A percentile compares a stretch with the other conserved stretches of the same genome.
These are phyloP conservation scores for Mongoloraphidia duomilia DNA, from an alignment of 2,888 invertebrate genomes.

Conservation along the genomic window DNA sequence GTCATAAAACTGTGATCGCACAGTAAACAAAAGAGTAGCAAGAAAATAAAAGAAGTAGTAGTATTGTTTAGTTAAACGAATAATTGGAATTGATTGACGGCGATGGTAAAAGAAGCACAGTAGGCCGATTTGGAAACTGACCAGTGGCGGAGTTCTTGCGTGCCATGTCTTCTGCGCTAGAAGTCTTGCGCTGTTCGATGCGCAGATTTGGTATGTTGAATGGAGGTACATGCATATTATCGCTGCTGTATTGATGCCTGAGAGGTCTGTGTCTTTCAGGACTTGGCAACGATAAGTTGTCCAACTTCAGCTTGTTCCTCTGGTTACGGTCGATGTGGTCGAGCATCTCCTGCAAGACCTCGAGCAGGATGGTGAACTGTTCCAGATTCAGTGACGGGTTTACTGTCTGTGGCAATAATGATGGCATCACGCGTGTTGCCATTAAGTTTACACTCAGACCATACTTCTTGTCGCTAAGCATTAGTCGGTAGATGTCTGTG, in stretches of 20 bases:
- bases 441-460: conserved; percentile 80
- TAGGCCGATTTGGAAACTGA: conserved; percentile 20
- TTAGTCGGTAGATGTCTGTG: conserved; percentile 80
- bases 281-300: conserved; percentile 58
- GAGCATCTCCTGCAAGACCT: conserved; percentile 85
- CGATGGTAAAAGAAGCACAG: background rate
- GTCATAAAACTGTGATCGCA: too few relatives aligned
- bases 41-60: too few relatives aligned
- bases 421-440: conserved; percentile 88
- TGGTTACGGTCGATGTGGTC: conserved; percentile 79
- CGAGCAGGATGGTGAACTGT: conserved; percentile 63
- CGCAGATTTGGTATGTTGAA: conserved; percentile 81
- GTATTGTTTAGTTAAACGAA: too few relatives aligned
- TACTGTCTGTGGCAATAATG: conserved; percentile 80
- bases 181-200: conserved; percentile 76
- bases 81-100: conserved; percentile 1
- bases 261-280: conserved; percentile 62
- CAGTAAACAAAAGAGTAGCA: too few relatives aligned
- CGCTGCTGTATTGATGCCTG: conserved; percentile 71
- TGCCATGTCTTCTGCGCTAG: conserved; percentile 84
- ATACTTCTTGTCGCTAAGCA: conserved; percentile 81
- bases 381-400: conserved; percentile 74
- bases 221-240: conserved; percentile 70
- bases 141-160: conserved; percentile 71
- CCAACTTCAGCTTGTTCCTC: conserved; percentile 75